Base-by-base conservation (phyloP, 92 coral and sea anemone species). In the Palythoa heliodiscus region DNA sequence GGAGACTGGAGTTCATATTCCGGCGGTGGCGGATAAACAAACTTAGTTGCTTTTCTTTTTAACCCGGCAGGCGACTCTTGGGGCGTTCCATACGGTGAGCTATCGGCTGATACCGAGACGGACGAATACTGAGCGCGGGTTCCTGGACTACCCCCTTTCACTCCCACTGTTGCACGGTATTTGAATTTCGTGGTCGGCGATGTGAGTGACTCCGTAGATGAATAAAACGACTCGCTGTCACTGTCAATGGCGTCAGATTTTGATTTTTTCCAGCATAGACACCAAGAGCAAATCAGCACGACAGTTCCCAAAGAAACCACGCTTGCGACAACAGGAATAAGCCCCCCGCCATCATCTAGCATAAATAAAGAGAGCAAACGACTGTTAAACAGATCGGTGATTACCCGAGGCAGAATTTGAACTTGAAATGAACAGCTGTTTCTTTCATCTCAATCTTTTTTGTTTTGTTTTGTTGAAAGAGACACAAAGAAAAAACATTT, bases 271-370 rank as follows among this genome's bases (percentile, higher is more conserved):
- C 94, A 91, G 22, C 93, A 90, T 54, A 85, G 87, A 71, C 98
- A 94, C 99, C 99, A 97, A 19, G 95, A 79, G 75, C 99, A 97
- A 16, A 97, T 72, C 6, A 95, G 84, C 13, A 93, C 88, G 68
- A 94, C 77, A 38, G 92, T 94, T 11, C 90, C 91, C 23, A 97
- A 87, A 0, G 97, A 97, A 0, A 97, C 94, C 17, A 94, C 25
- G 76, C 99, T 94, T n/a, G 97, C 99, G 3, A 97, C 50, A 17
- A 89, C 79, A 63, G 93, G 89, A 39, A 89, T 84, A 11, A 91
- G 17, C 52, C 67, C 73, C 73, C 82, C 88, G 57, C 61, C 88
- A 84, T 85, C 88, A 24, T 78, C 82, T 50, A 24, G 53, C 48
- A 50, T 60, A 24, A 58, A 68, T 61, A 39, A 74, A 85, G 19